Evolutionary conservation across 2,888 invertebrate genomes (phyloP), one percentile per base, ranked within the genome.

Genomic region (Melangyna quadrimaculata): DNA sequence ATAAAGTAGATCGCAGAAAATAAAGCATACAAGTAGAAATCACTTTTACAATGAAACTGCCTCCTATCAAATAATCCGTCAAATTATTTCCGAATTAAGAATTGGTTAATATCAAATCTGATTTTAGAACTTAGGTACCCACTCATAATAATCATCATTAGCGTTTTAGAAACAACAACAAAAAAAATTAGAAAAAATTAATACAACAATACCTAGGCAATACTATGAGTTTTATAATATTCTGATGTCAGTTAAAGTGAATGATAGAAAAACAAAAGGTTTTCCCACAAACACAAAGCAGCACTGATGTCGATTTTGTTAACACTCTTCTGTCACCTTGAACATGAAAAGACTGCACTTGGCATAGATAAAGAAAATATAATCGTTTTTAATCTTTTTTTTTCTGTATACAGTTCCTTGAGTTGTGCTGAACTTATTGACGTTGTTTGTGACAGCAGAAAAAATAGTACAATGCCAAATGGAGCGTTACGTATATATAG

Each of bases 301-400:
- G 35, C 22, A 29, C 17, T 27, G 24, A 55, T 81, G 59, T 61
- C 53, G 72, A 32, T 72, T 48, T 72, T 75, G 80, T 71, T 78
- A 84, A 80, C 80, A 78, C 67, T 86, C 81, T 75, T 75, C 69
- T 81, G 81, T 81, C 81, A 86, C 86, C 86, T 86, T 86, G 86
- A 86, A 86, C 86, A 86, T 86, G 86, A 86, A 86, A 81, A 86
- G 57, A 70, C 69, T 81, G 86, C 86, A 86, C 86, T 86, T 86
- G 86, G 86, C 86, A 86, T 78, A 70, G 81, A 77, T 80, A 71
- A 57, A 57, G 55, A 80, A 74, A 43, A 55, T 71, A 59, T 71
- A 72, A 84, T 79, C 80, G 61, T 45, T 73, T 77, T 74, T 65
- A 78, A 59, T 48, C 51, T 67, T 51, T 67, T 8, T 27, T 55